Conservation (phyloP, 2,113 vertebrate genomes). For the Ivindomyrus marchei region DNA sequence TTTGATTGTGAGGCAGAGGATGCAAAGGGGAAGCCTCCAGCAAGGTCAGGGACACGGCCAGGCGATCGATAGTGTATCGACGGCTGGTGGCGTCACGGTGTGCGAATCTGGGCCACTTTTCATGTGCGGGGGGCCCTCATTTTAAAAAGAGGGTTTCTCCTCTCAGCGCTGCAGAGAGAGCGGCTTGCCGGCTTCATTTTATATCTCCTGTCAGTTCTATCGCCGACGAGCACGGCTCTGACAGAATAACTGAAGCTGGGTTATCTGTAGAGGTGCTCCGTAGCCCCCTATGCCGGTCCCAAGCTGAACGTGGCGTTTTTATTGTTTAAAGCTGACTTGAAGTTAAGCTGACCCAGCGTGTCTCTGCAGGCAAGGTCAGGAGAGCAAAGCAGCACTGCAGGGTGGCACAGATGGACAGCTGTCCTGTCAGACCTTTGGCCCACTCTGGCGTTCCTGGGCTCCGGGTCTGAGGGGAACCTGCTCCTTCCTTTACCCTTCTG, state of each 20-base stretch:
- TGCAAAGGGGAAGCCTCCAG: slow-evolving; percentile 53
- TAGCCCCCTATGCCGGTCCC: not conserved
- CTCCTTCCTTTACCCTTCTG: not conserved
- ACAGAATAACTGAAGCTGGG: not conserved
- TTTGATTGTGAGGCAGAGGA: slow-evolving; percentile 50
- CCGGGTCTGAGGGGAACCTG: not conserved
- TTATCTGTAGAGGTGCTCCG: not conserved
- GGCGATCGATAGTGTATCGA: slow-evolving; percentile 61
- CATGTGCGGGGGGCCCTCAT: slow-evolving; percentile 23
- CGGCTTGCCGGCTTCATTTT: not conserved
- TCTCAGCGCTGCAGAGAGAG: not conserved
- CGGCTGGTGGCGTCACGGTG: slow-evolving; percentile 57
- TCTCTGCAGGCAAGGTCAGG: not conserved
- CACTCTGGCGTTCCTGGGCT: not conserved
- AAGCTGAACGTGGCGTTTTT: not conserved
- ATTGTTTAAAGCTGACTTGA: not conserved
- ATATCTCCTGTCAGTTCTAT: not conserved
- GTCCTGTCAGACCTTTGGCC: not conserved
- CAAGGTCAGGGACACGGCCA: slow-evolving; percentile 50
- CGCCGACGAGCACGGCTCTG: not conserved
- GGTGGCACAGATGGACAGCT: not conserved
- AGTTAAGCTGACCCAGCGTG: not conserved
- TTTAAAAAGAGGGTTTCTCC: not conserved
- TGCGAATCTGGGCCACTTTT: slow-evolving; percentile 42
- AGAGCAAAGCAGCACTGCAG: not conserved